Conservation (phyloP, 1,140 invertebrate genomes). For the Dreissena rostriformis region DNA sequence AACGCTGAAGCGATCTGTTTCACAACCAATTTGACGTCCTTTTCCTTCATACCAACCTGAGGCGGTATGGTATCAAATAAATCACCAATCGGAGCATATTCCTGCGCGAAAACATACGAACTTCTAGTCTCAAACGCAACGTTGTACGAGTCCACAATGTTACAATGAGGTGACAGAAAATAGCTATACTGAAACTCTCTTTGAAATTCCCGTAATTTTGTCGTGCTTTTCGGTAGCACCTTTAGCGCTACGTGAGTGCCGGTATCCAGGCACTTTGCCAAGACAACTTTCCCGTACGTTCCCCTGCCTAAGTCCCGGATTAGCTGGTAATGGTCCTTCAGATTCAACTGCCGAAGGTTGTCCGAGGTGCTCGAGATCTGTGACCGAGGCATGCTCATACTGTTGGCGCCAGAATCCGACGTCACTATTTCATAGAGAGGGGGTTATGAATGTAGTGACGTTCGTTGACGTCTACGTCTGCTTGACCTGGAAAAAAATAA, state of each 20-base stretch:
- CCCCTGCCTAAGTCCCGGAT: conserved; percentile 76
- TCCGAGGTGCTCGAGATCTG: conserved; percentile 77
- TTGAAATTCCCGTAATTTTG: conserved; percentile 89
- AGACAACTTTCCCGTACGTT: conserved; percentile 79
- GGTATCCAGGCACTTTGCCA: conserved; percentile 76
- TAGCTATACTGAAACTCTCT: conserved; percentile 95
- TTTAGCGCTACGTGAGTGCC: conserved; percentile 80
- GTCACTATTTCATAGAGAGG: neutral
- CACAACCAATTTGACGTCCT: conserved; percentile 79
- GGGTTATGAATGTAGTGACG: neutral
- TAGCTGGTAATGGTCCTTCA: conserved; percentile 78
- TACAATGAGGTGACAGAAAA: conserved; percentile 91
- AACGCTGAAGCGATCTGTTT: conserved; percentile 90
- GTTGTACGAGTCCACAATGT: conserved; percentile 83
- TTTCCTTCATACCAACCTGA: conserved; percentile 80
- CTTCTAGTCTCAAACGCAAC: conserved; percentile 80
- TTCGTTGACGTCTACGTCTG: neutral
- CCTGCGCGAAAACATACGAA: conserved; percentile 79
- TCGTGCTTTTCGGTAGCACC: conserved; percentile 79
- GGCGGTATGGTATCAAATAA: conserved; percentile 81
- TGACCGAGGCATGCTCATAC: conserved; percentile 65
- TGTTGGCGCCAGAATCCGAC: neutral
- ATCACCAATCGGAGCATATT: conserved; percentile 80
- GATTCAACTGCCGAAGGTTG: conserved; percentile 71
- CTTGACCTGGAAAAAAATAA: no score